Evolutionary conservation across 2,797 vertebrate species (phyloP), one percentile per base, ranked within the genome.

Genomic region (Columba guinea): DNA sequence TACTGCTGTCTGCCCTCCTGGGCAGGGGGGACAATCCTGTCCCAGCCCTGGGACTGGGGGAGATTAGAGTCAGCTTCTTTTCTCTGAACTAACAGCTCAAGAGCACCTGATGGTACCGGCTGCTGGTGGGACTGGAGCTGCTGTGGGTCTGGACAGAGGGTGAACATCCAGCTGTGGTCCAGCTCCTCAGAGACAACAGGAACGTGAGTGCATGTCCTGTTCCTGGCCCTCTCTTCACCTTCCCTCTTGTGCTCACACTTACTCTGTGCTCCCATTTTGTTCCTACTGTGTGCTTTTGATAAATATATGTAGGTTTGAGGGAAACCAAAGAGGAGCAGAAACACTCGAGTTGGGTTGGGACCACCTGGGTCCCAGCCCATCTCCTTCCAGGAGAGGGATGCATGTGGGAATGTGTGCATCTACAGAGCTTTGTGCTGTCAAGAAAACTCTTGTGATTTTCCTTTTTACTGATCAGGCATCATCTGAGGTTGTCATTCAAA

Each of bases 391-490:
- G 48, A 60, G 49, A 37, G 19, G 20, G 18, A 7, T 62, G 41
- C 22, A 3, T 30, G 59, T 32, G 37, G 52, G 37, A 67, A 7
- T 17, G 13, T 0, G 0, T 11, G 21, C 21, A 27, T 41, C 34
- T 26, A 0, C 34, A 64, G 46, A 87, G 51, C 30, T 75, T 27
- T 27, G 34, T 67, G 52, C 67, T 70, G 34, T 56, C 67, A 39
- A 23, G 82, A 82, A 28, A 12, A 23, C 52, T 49, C 63, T 63
- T 60, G 19, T 76, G 75, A 27, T 59, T 82, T 84, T 64, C 23
- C 7, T 32, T 35, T 71, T 39, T 46, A 8, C 23, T 56, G 56
- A 27, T 75, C 53, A 41, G 34, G 13, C 24, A 51, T 63, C 49
- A 27, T 70, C 76, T 49, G 84, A 70, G 62, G 34, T 1, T 1